These are phyloP conservation scores for Tenualosa thibaudeaui DNA, from an alignment of 2,797 vertebrate genomes.

Conservation along the genomic window DNA sequence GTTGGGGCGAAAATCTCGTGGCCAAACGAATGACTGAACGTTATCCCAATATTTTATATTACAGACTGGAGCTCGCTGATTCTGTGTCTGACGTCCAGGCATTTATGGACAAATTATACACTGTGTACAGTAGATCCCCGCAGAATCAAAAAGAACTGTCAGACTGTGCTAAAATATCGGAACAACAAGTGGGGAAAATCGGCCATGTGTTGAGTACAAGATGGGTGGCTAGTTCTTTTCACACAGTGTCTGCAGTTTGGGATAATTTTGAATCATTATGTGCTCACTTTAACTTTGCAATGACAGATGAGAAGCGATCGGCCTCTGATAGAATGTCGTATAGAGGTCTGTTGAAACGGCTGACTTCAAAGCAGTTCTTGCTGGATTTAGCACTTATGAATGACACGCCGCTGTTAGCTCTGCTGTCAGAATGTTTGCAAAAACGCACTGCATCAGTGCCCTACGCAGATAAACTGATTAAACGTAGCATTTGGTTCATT, in stretches of 20 bases:
- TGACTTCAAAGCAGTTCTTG: not conserved
- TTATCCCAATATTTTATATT: too few species aligned
- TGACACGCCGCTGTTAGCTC: not conserved
- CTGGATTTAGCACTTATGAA: not conserved
- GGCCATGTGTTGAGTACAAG: not conserved
- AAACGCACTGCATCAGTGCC: not conserved
- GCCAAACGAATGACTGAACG: too few species aligned
- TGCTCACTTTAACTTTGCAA: not conserved
- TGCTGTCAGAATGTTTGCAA: not conserved
- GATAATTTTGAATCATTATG: not conserved
- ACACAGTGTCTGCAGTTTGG: not conserved
- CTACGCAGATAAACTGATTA: not conserved
- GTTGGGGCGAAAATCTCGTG: too few species aligned
- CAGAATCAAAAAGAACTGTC: not conserved
- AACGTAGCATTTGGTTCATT: not conserved
- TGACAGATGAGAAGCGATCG: not conserved
- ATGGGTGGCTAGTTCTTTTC: constrained; percentile 8
- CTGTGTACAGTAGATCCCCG: not conserved
- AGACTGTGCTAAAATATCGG: not conserved
- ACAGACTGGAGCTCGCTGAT: not conserved
- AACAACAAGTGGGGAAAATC: not conserved
- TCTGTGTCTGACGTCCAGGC: not conserved
- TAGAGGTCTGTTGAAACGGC: not conserved
- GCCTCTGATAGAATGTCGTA: not conserved
- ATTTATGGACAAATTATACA: not conserved